Evolutionary conservation across 2,888 invertebrate species (phyloP).

Genomic region (Chydorus sphaericus): DNA sequence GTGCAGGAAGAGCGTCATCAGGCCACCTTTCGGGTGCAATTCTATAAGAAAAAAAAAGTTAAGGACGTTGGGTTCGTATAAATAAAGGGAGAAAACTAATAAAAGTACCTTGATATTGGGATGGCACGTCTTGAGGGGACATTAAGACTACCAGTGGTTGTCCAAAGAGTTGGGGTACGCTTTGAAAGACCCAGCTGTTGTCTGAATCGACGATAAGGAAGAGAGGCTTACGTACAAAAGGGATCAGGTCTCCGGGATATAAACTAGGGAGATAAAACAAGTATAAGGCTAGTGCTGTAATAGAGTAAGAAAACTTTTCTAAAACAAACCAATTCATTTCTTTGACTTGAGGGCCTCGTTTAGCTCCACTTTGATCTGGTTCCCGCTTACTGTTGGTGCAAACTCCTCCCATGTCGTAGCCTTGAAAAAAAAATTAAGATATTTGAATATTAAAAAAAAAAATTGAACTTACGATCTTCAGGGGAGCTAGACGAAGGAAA

Average conservation of each 20-base stretch:
- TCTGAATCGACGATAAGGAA: slow-evolving; percentile 91
- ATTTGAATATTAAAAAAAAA: background rate
- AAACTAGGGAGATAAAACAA: slow-evolving; percentile 38
- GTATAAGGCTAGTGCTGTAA: no score
- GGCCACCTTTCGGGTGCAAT: slow-evolving; percentile 70
- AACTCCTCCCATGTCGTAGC: slow-evolving; percentile 82
- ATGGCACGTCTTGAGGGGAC: slow-evolving; percentile 81
- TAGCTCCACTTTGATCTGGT: slow-evolving; percentile 38
- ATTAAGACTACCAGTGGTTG: slow-evolving; percentile 83
- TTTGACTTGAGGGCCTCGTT: slow-evolving; percentile 29
- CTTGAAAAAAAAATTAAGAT: slow-evolving; percentile 25
- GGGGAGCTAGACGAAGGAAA: slow-evolving; percentile 68
- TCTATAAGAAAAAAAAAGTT: slow-evolving; percentile 36
- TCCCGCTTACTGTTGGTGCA: slow-evolving; percentile 76
- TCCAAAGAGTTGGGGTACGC: slow-evolving; percentile 79
- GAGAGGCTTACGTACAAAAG: slow-evolving; percentile 80
- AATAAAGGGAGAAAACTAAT: background rate
- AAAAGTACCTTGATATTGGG: slow-evolving; percentile 57
- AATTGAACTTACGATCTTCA: slow-evolving; percentile 62
- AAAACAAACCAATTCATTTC: slow-evolving; percentile 37
- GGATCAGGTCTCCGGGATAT: slow-evolving; percentile 84
- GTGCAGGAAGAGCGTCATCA: slow-evolving; percentile 90
- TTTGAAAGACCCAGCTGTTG: slow-evolving; percentile 82
- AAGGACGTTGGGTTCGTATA: slow-evolving; percentile 6
- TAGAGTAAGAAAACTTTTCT: background rate